Conservation (phyloP, 2,113 vertebrate genomes). For the Glareola pratincola region DNA sequence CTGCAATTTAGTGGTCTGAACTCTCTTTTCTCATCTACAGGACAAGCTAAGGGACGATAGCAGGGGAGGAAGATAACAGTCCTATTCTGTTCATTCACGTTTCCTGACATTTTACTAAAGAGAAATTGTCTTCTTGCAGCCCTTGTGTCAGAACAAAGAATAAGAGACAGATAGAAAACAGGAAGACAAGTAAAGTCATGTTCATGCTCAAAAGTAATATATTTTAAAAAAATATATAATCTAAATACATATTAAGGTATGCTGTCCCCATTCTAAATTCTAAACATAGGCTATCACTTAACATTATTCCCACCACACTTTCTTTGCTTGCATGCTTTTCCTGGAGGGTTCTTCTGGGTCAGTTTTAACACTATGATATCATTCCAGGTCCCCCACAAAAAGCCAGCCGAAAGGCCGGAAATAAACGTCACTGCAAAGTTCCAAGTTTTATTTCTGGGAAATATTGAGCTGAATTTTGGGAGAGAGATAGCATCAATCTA, state of each 20-base stretch:
- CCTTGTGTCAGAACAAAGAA: neutral
- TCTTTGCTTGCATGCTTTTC: neutral
- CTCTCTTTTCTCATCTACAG: neutral
- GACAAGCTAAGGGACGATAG: neutral
- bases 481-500: neutral
- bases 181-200: neutral
- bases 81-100: neutral
- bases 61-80: neutral
- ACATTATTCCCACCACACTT: neutral
- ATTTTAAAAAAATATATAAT: neutral
- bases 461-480: neutral
- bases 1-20: neutral
- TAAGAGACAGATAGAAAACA: neutral
- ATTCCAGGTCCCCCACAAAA: neutral
- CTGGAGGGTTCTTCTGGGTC: neutral
- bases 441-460: neutral
- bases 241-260: neutral
- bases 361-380: neutral
- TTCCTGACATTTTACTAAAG: neutral
- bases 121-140: neutral
- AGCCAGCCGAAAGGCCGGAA: neutral
- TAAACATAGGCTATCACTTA: neutral
- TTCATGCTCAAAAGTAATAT: neutral
- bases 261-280: neutral
- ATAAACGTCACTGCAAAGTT: neutral